These are phyloP conservation scores for Marisa cornuarietis DNA, from an alignment of 1,140 invertebrate genomes.

Conservation along the genomic window DNA sequence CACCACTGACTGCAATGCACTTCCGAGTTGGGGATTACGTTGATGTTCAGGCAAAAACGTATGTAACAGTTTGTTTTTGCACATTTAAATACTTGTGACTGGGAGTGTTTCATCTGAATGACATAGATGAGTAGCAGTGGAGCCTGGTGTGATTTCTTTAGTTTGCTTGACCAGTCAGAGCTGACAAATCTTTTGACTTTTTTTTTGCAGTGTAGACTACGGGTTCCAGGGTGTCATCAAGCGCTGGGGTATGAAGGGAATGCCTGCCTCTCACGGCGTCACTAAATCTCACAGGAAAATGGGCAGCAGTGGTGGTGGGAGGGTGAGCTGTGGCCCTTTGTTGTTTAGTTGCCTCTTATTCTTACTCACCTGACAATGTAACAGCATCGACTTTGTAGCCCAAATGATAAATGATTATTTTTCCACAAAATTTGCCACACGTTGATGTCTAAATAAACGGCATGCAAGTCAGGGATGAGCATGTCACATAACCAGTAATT, in stretches of 20 bases:
- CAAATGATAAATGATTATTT: too few relatives aligned
- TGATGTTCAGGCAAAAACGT: conserved; percentile 93
- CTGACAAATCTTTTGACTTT: not conserved
- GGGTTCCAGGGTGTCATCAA: conserved; percentile 99
- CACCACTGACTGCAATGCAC: conserved; percentile 87
- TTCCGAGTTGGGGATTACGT: conserved; percentile 91
- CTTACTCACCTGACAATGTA: too few relatives aligned
- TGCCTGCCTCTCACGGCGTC: conserved; percentile 87
- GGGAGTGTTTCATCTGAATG: not conserved
- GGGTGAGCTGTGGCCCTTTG: conserved; percentile 42
- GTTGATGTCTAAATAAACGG: too few relatives aligned
- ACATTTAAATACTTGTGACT: not conserved
- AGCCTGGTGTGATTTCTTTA: not conserved
- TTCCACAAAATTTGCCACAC: too few relatives aligned
- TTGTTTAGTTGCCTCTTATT: too few relatives aligned
- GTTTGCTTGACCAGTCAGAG: not conserved
- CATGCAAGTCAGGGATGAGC: too few relatives aligned
- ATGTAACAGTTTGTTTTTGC: conserved; percentile 63
- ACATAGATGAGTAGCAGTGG: not conserved
- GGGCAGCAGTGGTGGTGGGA: conserved; percentile 82
- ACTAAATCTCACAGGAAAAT: conserved; percentile 95
- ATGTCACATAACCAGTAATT: too few relatives aligned
- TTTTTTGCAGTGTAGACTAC: conserved; percentile 73
- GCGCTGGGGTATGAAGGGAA: conserved; percentile 94
- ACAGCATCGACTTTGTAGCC: too few relatives aligned